Base-by-base conservation (phyloP, 2,888 invertebrate genomes). In the Muscina levida region DNA sequence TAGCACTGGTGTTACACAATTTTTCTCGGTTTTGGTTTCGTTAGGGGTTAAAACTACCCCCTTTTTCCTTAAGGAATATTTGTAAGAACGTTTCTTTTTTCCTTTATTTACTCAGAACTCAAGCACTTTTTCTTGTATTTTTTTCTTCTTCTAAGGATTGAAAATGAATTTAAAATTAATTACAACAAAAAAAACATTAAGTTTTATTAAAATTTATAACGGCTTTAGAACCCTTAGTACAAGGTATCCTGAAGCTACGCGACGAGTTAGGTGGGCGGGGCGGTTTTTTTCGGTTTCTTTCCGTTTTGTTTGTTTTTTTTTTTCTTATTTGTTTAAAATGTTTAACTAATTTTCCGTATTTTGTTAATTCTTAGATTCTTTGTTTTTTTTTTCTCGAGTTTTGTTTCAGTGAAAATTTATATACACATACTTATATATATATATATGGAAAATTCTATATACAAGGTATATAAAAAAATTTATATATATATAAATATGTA, bases 1-100 rank as follows among this genome's bases (percentile, higher is more conserved):
- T 83, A 75, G 82, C 80, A 81, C 75, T 84, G 84, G 82, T 84
- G 83, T 84, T 84, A 84, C 83, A 84, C 84, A 84, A 84, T 82
- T 72, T 44, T 77, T 77, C 77, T 81, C 72, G 81, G 62, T 71
- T 71, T 76, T 72, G 76, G 76, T 79, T 67, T 79, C 76, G 77
- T 76, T 68, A 75, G 83, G 83, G 83, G 79, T 78, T 77, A 74
- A 83, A 83, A 82, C 77, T 80, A 80, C 79, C 83, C 81, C 83
- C 77, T 72, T 65, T 77, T 72, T 66, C 31, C 31, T 31, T 31
- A 31, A 67, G 46, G 70, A 66, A 37, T 39, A 48, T 72, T 78
- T 37, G 31, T 22, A 56, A 73, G 75, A 79, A 59, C 59, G 68
- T 72, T 82, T 78, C 37, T 76, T 77, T 77, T 72, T 65, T 82